Percentiles rank a stretch among this genome's conserved stretches.
Conservation (phyloP, 2,797 vertebrate species). For the Macropodus opercularis region DNA sequence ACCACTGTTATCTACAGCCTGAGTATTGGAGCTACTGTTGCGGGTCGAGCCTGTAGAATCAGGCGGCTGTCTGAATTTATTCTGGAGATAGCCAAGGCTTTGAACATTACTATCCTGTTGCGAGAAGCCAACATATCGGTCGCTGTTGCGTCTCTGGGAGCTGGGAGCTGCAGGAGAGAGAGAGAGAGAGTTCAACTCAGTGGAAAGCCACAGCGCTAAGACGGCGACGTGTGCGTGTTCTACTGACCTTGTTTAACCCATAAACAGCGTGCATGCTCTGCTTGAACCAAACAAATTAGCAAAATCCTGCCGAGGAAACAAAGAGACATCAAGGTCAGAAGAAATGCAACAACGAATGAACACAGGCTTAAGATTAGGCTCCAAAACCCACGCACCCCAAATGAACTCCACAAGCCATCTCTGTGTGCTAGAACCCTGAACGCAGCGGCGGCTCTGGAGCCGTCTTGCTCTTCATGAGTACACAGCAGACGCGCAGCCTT, state of each 20-base stretch:
- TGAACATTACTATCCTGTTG: conserved; percentile 16
- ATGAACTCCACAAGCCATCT: conserved; percentile 70
- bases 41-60: conserved; percentile 2
- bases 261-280: conserved; percentile 55
- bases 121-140: conserved; percentile 41
- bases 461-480: conserved; percentile 1
- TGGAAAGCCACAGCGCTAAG: neutral
- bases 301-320: conserved; percentile 38
- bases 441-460: neutral
- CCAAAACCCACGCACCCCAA: conserved; percentile 55
- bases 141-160: neutral
- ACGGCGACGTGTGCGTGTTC: neutral
- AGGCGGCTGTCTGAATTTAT: conserved; percentile 55
- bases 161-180: conserved; percentile 14
- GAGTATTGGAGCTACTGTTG: neutral
- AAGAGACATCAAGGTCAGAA: conserved; percentile 5
- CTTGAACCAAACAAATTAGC: conserved; percentile 54
- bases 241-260: conserved; percentile 44
- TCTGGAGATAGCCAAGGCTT: conserved; percentile 38
- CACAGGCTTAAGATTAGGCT: neutral
- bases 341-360: neutral
- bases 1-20: neutral
- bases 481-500: neutral
- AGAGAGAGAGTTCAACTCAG: too few species aligned
- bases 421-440: conserved; percentile 1